These are phyloP conservation scores for Danio albolineatus DNA, from an alignment of 2,797 vertebrate genomes.

Conservation along the genomic window DNA sequence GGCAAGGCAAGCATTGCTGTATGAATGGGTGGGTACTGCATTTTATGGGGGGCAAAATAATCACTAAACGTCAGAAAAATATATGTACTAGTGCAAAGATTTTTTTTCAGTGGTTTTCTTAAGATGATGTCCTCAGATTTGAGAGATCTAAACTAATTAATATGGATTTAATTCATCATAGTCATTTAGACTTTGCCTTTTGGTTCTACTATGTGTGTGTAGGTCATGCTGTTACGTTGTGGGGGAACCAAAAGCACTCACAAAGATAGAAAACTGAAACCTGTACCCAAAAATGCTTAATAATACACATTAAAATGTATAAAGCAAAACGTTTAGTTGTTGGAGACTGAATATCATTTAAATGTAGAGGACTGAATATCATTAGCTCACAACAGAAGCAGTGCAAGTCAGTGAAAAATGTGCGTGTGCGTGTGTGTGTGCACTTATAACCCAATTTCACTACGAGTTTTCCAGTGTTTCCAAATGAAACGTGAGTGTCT, in stretches of 20 bases:
- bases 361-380: background rate
- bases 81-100: background rate
- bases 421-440: background rate
- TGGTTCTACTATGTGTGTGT: conserved; percentile 9
- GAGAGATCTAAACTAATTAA: background rate
- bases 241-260: background rate
- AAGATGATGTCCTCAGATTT: background rate
- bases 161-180: background rate
- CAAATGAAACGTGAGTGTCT: background rate
- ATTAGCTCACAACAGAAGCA: background rate
- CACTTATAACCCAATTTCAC: conserved; percentile 29
- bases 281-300: background rate
- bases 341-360: background rate
- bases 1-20: conserved; percentile 55
- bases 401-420: background rate
- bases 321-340: background rate
- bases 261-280: background rate
- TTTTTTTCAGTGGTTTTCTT: background rate
- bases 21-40: background rate
- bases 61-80: background rate
- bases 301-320: background rate
- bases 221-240: background rate
- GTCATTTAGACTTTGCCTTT: background rate
- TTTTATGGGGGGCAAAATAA: background rate
- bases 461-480: conserved; percentile 20